Conservation (phyloP, 2,888 invertebrate species). For the Caenorhabditis sinica region DNA sequence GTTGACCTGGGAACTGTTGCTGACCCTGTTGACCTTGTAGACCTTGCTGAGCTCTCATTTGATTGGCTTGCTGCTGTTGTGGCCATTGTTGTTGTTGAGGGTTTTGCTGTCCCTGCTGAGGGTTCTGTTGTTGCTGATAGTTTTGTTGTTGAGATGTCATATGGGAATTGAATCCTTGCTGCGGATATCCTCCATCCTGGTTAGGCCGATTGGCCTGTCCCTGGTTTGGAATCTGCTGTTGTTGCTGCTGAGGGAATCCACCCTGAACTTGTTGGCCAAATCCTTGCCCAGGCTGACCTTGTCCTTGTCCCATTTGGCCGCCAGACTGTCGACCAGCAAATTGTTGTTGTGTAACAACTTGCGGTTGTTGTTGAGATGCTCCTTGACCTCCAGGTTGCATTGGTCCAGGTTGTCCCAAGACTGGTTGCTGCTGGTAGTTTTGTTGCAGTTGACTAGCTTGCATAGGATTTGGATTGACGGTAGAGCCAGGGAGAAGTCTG, state of each 20-base stretch:
- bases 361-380: conserved; percentile 5
- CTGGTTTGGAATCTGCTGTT: conserved; percentile 8
- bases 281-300: conserved; percentile 24
- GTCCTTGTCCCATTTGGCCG: conserved; percentile 27
- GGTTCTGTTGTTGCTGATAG: conserved; percentile 17
- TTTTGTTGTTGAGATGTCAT: conserved; percentile 5
- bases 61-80: background rate
- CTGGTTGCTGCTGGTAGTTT: conserved; percentile 23
- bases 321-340: background rate
- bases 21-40: background rate
- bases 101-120: conserved; percentile 9
- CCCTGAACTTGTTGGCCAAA: conserved; percentile 10
- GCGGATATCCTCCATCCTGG: conserved; percentile 22
- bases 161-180: conserved; percentile 35
- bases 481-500: conserved; percentile 2
- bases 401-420: conserved; percentile 28
- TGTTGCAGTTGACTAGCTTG: background rate
- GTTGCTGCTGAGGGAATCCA: conserved; percentile 10
- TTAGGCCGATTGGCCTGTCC: background rate
- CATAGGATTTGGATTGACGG: conserved; percentile 10
- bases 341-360: conserved; percentile 1
- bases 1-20: background rate
- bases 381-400: conserved; percentile 27
- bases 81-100: conserved; percentile 7
- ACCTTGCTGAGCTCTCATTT: background rate